Percentiles rank a stretch among this genome's conserved stretches.
Conservation (phyloP, 1,140 invertebrate genomes). For the Formica exsecta region DNA sequence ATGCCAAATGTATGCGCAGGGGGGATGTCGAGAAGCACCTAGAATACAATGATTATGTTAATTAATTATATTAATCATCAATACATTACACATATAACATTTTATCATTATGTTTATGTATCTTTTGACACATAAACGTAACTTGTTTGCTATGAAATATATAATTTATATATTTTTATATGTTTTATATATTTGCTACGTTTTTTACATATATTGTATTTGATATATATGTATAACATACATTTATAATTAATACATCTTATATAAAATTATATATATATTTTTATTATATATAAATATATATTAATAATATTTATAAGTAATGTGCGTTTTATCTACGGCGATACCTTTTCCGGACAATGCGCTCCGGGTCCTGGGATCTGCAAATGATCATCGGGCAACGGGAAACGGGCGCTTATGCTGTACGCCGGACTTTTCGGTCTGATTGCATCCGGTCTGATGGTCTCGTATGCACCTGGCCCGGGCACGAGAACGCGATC, state of each 20-base stretch:
- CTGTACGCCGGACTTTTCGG: conserved; percentile 94
- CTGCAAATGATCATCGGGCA: conserved; percentile 91
- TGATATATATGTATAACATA: no score
- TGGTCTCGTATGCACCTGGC: conserved; percentile 89
- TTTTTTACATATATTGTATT: no score
- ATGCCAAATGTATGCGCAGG: conserved; percentile 94
- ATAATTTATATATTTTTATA: background rate
- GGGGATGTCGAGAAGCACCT: conserved; percentile 88
- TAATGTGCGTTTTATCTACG: background rate
- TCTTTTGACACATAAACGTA: no score
- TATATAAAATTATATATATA: no score
- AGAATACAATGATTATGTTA: conserved; percentile 58
- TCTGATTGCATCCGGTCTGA: conserved; percentile 88
- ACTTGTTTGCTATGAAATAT: background rate
- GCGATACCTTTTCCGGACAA: conserved; percentile 94
- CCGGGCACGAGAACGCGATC: conserved; percentile 91
- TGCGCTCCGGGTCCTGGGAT: conserved; percentile 97
- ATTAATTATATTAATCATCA: conserved; percentile 18
- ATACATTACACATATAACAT: background rate
- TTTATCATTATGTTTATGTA: background rate
- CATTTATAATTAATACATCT: no score
- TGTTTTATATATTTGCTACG: background rate
- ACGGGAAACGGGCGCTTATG: conserved; percentile 92
- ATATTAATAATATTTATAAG: no score
- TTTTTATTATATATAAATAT: no score